Conservation (phyloP, 2,888 invertebrate species). For the Trissolcus japonicus region DNA sequence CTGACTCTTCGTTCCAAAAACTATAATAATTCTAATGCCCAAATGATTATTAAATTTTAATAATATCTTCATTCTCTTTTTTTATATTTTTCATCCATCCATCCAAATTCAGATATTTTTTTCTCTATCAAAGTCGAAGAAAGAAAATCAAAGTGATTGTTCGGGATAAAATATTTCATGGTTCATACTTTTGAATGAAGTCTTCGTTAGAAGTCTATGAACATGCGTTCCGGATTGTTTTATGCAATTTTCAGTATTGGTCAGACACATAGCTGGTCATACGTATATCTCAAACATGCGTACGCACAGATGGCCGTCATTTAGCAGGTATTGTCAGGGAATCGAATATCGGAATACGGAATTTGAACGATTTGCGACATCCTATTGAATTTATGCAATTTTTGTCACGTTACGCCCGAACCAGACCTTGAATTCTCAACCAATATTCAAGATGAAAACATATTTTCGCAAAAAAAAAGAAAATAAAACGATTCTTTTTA, state of each 20-base stretch:
- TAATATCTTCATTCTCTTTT: no score
- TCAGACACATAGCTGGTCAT: conserved; percentile 66
- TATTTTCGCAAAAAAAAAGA: neutral
- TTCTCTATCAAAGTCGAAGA: no score
- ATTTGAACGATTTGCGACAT: conserved; percentile 65
- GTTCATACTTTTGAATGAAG: no score
- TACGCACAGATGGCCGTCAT: conserved; percentile 67
- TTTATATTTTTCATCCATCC: no score
- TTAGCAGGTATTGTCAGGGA: conserved; percentile 72
- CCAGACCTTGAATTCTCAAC: conserved; percentile 44
- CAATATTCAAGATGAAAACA: neutral
- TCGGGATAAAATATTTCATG: no score
- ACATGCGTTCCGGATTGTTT: conserved; percentile 38
- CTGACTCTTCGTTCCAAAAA: neutral
- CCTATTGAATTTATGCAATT: conserved; percentile 57
- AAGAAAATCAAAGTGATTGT: no score
- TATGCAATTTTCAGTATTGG: conserved; percentile 66
- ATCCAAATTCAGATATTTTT: no score
- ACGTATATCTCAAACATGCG: conserved; percentile 49
- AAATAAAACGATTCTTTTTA: no score
- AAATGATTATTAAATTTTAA: no score
- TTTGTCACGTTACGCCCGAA: conserved; percentile 53
- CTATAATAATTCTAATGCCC: no score
- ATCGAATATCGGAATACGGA: conserved; percentile 72
- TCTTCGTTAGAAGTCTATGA: no score